Evolutionary conservation across 2,888 invertebrate genomes (phyloP), one percentile per base, ranked within the genome.

Genomic region (Orthosia cruda): DNA sequence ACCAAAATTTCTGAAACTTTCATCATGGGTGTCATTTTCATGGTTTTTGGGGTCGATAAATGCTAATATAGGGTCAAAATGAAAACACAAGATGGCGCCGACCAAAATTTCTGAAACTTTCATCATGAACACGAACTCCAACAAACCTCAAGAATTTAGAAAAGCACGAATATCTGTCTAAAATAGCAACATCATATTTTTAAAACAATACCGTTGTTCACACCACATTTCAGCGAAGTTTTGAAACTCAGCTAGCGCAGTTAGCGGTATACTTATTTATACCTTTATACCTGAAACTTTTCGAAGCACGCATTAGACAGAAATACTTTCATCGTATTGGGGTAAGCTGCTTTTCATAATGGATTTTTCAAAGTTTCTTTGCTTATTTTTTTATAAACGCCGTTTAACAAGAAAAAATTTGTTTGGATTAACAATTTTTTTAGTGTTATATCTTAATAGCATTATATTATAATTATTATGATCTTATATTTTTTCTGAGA

Each of bases 261-360:
- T 82, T 86, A 81, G 81, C 68, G 87, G 76, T 81, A 68, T 76
- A 80, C 84, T 62, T 74, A 32, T 62, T 40, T 74, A 79, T n/a
- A n/a, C n/a, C n/a, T n/a, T n/a, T n/a, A n/a, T 77, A 63, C 58
- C 64, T 80, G 32, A 83, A 88, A 89, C 74, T 87, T 89, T 84
- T 49, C 68, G 78, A 68, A 78, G 79, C 81, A 77, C 83, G 81
- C 87, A 85, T 89, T 87, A 87, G 73, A 76, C 63, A 66, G 71
- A 79, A 78, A 87, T 81, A 86, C 87, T 87, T 87, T 83, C 71
- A 72, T 61, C 69, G 81, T 83, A 86, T 88, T 80, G 81, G 73
- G 85, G 86, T 86, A 85, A 88, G 82, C 81, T 81, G 81, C 83
- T 88, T 89, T 87, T 84, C 85, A 82, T 89, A 91, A 91, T 88